Percentiles rank a stretch among this genome's conserved stretches.
These are phyloP conservation scores for Cyprinodon variegatus DNA, from an alignment of 2,113 vertebrate genomes.

Conservation along the genomic window DNA sequence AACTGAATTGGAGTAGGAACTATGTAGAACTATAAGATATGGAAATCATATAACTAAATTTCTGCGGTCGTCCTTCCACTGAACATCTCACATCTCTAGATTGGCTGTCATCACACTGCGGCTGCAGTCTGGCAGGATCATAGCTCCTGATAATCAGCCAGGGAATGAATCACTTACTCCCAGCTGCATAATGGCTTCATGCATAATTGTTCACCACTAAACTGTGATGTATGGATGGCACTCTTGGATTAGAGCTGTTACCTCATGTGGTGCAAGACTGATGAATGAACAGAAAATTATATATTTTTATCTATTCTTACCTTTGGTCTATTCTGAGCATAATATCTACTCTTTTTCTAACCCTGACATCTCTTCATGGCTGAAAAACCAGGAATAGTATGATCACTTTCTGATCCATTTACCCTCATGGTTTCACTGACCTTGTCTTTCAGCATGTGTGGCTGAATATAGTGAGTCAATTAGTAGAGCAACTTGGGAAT, in stretches of 20 bases:
- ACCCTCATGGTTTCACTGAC: constrained; percentile 9
- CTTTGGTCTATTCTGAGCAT: constrained; percentile 18
- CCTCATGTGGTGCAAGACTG: constrained; percentile 23
- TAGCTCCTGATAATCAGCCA: constrained; percentile 47
- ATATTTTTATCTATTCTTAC: constrained; percentile 22
- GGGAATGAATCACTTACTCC: constrained; percentile 45
- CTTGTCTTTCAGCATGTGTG: neutral
- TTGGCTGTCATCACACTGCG: constrained; percentile 13
- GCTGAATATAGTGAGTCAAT: too few species aligned
- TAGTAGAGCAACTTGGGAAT: too few species aligned
- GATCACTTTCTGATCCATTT: constrained; percentile 64
- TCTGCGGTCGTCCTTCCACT: neutral
- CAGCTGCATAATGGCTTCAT: constrained; percentile 25
- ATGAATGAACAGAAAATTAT: constrained; percentile 33
- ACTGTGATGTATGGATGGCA: constrained; percentile 43
- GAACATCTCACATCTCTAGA: constrained; percentile 8
- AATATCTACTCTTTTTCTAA: constrained; percentile 21
- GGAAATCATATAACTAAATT: neutral
- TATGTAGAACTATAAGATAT: constrained; percentile 1
- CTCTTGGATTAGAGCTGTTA: neutral
- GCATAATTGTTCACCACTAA: constrained; percentile 16
- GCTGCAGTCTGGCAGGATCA: constrained; percentile 37
- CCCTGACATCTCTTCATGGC: constrained; percentile 21
- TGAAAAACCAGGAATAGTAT: constrained; percentile 29
- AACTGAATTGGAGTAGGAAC: neutral